Base-by-base conservation (phyloP, 2,888 invertebrate genomes). In the Acrocyrtus sp. region DNA sequence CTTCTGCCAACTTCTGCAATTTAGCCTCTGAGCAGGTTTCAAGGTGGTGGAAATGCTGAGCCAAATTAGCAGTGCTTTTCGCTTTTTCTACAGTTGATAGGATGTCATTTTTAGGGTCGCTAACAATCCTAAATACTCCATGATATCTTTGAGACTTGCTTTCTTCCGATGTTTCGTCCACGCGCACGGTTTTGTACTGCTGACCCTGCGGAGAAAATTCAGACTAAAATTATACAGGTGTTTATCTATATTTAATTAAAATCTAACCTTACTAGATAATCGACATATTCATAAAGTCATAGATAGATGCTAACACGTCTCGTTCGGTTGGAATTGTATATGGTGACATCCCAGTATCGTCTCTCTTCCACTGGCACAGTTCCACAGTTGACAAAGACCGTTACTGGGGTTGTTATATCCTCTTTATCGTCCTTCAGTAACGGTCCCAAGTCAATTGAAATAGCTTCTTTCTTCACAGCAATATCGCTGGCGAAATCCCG, bases 311-410 rank as follows among this genome's bases (percentile, higher is more conserved):
- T 17, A 17, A 65, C 65, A 54, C 56, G 54, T 34, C 65, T 10
- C 29, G 56, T 53, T 10, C 53, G 43, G 17, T 60, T 51, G 8
- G 77, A 74, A 24, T 74, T 60, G 12, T 60, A 50, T 1, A 77
- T 47, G 5, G 66, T 68, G 1, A 77, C 53, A 53, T 77, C 74
- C 27, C 72, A 57, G 22, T 60, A 63, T 15, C 45, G 57, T 43
- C 63, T 58, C 48, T 72, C 61, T 34, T 69, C 75, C 6, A 77
- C 77, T 8, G 77, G 69, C 24, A 77, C 75, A 15, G 58, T 72
- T 10, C 77, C 77, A 63, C 72, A 77, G 47, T 77, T 72, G 8
- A 77, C 39, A 22, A 65, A 57, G 1, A 75, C 41, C 15, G 65
- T 56, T 19, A 75, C 54, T 1, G 72, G 70, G 24, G 74, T 65